These are phyloP conservation scores for Mesocricetus auratus DNA, from an alignment of 2,113 vertebrate genomes.

Conservation along the genomic window DNA sequence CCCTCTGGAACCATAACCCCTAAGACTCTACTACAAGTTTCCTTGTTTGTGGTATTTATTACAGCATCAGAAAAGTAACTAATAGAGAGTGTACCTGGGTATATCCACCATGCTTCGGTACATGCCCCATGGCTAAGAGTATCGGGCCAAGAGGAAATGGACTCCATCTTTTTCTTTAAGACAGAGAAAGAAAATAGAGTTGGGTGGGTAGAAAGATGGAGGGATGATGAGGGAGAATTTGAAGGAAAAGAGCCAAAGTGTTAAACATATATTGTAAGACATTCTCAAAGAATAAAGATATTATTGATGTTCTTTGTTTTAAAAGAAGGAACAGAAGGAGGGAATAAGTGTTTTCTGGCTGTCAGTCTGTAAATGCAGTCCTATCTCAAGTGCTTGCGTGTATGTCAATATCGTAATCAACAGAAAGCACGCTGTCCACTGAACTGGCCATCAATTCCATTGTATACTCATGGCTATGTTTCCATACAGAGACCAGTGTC, in stretches of 20 bases:
- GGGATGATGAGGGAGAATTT: neutral
- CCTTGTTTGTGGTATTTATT: neutral
- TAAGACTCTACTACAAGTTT: neutral
- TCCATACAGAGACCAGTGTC: neutral
- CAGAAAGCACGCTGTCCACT: rapidly evolving
- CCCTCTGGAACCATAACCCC: neutral
- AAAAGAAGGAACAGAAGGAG: neutral
- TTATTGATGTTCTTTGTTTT: neutral
- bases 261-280: neutral
- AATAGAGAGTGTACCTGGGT: neutral
- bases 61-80: neutral
- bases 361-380: neutral
- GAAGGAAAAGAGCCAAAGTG: neutral
- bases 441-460: rapidly evolving
- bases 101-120: neutral
- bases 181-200: neutral
- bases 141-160: neutral
- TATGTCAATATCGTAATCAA: neutral
- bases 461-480: rapidly evolving
- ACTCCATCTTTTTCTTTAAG: neutral
- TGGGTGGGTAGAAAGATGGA: neutral
- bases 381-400: too few species aligned
- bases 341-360: neutral
- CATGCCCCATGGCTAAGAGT: neutral
- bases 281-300: neutral